These are phyloP conservation scores for Grapholita molesta DNA, from an alignment of 1,140 invertebrate species.

Conservation along the genomic window DNA sequence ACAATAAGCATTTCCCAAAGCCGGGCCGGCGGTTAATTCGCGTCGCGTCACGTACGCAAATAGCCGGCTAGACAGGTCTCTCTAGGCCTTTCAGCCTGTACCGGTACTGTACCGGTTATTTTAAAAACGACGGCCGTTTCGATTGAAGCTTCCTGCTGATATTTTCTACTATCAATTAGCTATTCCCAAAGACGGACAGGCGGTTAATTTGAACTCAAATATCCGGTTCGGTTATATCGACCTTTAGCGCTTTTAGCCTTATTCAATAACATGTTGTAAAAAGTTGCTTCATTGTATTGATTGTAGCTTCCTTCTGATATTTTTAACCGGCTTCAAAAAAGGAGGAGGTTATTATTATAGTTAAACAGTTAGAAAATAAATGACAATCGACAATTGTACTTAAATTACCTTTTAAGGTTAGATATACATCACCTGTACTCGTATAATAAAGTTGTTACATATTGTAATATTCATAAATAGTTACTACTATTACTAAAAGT, in stretches of 20 bases:
- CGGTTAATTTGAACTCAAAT: conserved; percentile 28
- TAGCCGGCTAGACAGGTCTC: conserved; percentile 31
- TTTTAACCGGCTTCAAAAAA: too few relatives aligned
- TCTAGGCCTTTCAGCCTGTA: conserved; percentile 33
- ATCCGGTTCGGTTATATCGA: conserved; percentile 28
- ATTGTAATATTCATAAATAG: too few relatives aligned
- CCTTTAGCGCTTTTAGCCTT: conserved; percentile 33
- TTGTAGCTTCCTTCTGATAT: conserved; percentile 3
- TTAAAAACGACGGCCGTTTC: conserved; percentile 68
- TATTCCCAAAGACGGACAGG: neutral
- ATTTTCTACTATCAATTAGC: conserved; percentile 41
- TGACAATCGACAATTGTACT: too few relatives aligned
- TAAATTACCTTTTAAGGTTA: too few relatives aligned
- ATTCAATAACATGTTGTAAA: conserved; percentile 57
- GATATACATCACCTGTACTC: too few relatives aligned
- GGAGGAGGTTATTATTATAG: too few relatives aligned
- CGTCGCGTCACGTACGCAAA: conserved; percentile 33
- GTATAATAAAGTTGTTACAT: too few relatives aligned
- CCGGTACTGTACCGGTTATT: conserved; percentile 45
- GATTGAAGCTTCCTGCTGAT: conserved; percentile 27
- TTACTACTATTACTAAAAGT: too few relatives aligned
- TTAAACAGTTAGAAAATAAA: too few relatives aligned
- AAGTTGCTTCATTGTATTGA: conserved; percentile 66
- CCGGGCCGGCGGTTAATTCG: neutral
- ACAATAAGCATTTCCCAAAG: neutral